Conservation (phyloP, 2,888 invertebrate species). For the Cerceris rybyensis region DNA sequence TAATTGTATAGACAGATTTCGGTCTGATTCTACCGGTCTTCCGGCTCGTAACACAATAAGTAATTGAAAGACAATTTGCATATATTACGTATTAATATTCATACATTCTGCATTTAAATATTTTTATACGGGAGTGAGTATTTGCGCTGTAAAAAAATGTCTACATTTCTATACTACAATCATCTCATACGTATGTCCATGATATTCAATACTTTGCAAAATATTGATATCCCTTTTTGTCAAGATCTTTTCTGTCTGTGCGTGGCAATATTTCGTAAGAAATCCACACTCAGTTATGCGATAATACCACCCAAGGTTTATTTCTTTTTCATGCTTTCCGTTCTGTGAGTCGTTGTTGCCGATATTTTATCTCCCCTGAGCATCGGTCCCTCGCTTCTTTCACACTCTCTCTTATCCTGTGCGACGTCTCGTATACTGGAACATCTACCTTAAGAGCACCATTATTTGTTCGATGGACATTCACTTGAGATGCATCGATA, state of each 20-base stretch:
- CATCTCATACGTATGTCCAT: too few species aligned
- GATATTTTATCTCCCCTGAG: constrained; percentile 11
- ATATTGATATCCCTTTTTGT: not conserved
- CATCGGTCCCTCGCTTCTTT: constrained; percentile 7
- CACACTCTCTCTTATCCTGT: not conserved
- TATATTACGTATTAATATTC: too few species aligned
- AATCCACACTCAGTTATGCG: not conserved
- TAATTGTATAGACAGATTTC: too few species aligned
- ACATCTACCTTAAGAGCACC: constrained; percentile 16
- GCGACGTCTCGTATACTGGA: not conserved
- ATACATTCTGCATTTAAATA: too few species aligned
- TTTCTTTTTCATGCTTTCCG: not conserved
- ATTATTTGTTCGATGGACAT: constrained; percentile 12
- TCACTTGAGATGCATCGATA: constrained; percentile 16
- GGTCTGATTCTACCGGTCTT: too few species aligned
- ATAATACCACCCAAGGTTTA: not conserved
- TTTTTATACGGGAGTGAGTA: too few species aligned
- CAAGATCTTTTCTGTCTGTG: not conserved
- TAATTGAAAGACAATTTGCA: too few species aligned
- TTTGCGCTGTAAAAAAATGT: too few species aligned
- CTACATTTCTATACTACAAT: too few species aligned
- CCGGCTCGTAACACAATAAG: too few species aligned
- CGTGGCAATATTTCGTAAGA: not conserved
- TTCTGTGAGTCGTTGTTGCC: not conserved
- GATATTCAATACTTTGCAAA: too few species aligned